These are phyloP conservation scores for Myotis pilosus DNA, from an alignment of 2,797 vertebrate species.

Conservation along the genomic window DNA sequence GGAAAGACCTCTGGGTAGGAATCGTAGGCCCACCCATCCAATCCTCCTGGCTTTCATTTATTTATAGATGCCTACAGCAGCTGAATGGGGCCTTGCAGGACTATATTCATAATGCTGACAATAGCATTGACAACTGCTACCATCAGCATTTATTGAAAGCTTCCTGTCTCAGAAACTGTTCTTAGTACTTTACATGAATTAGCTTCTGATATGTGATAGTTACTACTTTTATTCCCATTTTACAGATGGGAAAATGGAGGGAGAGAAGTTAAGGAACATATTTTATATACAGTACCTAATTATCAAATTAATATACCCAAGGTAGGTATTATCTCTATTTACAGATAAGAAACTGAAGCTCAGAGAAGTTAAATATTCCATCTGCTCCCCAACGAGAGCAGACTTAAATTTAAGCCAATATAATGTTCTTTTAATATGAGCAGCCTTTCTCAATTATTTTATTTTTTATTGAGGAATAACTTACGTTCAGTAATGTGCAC, in stretches of 20 bases:
- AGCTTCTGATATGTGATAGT: neutral
- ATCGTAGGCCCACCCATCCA: neutral
- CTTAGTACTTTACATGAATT: neutral
- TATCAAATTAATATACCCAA: neutral
- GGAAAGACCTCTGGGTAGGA: neutral
- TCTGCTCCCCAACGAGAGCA: neutral
- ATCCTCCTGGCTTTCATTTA: neutral
- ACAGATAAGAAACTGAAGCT: neutral
- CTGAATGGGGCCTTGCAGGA: neutral
- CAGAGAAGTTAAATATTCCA: neutral
- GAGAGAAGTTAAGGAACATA: neutral
- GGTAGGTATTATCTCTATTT: neutral
- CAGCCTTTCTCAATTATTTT: neutral
- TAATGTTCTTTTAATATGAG: neutral
- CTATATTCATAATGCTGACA: neutral
- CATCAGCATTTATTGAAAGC: neutral
- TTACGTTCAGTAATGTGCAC: neutral
- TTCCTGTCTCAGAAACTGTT: neutral
- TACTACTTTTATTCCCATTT: neutral
- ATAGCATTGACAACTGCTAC: neutral
- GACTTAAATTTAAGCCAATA: neutral
- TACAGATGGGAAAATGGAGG: neutral
- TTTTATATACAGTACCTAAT: neutral
- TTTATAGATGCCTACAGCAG: neutral
- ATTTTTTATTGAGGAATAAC: slow-evolving; percentile 1